Conservation (phyloP, 2,113 vertebrate genomes). For the Carollia perspicillata region DNA sequence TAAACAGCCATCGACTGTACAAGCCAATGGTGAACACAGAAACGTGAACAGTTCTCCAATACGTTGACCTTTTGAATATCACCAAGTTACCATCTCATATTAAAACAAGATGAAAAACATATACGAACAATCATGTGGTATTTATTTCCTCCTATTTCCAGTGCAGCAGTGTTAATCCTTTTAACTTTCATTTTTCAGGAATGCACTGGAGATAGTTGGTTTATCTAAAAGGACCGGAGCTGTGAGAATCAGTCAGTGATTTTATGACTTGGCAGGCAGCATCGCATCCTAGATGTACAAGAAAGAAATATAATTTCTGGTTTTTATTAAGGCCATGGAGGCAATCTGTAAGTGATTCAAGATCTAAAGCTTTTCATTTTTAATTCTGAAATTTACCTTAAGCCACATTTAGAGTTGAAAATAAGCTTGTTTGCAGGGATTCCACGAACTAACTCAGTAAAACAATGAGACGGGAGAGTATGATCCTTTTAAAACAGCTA, state of each 20-base stretch:
- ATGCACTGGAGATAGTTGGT: neutral
- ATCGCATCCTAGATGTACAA: neutral
- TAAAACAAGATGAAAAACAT: neutral
- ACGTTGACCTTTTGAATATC: neutral
- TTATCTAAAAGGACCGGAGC: neutral
- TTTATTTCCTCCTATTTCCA: neutral
- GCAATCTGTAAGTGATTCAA: slow-evolving; percentile 35
- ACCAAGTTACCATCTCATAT: neutral
- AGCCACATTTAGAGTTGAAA: slow-evolving; percentile 15
- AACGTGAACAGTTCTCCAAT: neutral
- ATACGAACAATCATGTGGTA: neutral
- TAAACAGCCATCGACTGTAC: neutral
- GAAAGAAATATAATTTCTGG: neutral
- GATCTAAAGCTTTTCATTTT: slow-evolving; percentile 15
- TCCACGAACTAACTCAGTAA: neutral
- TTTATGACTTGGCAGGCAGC: neutral
- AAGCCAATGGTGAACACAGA: neutral
- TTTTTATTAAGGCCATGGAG: slow-evolving; percentile 19
- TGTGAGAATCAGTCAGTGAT: neutral
- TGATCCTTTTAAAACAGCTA: neutral
- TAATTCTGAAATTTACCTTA: slow-evolving; percentile 45
- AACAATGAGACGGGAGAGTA: slow-evolving; percentile 36
- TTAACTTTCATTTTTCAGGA: slow-evolving; percentile 1
- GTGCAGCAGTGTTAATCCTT: neutral
- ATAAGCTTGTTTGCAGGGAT: neutral